phyloP scores from a whole-genome alignment of 2,113 vertebrate genomes.

The Zapornia atra region DNA sequence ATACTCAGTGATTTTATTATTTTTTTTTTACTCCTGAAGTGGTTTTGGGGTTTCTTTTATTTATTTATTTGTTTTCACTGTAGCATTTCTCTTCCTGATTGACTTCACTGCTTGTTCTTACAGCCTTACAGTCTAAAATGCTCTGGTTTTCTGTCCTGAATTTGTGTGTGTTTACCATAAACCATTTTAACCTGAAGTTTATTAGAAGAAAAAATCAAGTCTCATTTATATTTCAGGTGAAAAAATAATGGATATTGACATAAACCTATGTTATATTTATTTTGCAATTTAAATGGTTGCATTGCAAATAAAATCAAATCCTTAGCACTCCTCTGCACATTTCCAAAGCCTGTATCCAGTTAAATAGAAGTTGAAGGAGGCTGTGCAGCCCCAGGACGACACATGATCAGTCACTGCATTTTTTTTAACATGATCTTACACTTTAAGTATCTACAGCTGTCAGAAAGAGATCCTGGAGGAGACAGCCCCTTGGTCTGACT shows the following conservation, averaged over 20 bases:
- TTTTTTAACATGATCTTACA: neutral
- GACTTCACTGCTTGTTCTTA: neutral
- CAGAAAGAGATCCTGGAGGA: neutral
- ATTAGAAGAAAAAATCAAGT: neutral
- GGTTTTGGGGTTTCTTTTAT: neutral
- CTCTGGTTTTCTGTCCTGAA: neutral
- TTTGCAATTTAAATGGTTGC: neutral
- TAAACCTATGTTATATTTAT: neutral
- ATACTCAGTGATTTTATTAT: neutral
- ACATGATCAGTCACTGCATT: neutral
- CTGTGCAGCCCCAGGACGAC: neutral
- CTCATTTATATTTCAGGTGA: neutral
- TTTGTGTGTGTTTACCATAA: neutral
- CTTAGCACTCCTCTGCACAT: neutral
- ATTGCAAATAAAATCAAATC: neutral
- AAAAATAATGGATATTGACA: neutral
- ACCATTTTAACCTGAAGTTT: neutral
- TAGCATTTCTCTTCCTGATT: neutral
- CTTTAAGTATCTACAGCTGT: neutral
- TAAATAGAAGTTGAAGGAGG: neutral
- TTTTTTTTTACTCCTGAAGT: neutral
- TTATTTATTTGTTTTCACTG: neutral
- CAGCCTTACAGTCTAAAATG: conserved; percentile 6
- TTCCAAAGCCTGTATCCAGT: neutral
- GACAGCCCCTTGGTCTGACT: neutral